Percentiles rank a stretch among this genome's conserved stretches.
Evolutionary conservation across 2,797 vertebrate species (phyloP).

Genomic region (Emys orbicularis): DNA sequence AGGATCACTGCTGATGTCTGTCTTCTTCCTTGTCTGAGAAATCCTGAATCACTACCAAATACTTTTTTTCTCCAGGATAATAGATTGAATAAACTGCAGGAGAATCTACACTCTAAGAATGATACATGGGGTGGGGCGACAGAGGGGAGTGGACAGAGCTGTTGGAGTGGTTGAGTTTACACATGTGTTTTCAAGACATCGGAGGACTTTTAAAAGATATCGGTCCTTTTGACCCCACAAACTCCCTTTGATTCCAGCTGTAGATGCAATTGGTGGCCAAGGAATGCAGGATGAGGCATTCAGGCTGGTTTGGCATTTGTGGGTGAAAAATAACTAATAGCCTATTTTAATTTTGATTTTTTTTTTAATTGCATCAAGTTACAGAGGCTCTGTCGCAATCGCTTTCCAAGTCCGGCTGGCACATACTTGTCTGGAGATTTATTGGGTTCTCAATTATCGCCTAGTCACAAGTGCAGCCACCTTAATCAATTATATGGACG

Average conservation of each 20-base stretch:
- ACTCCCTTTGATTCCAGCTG: not conserved
- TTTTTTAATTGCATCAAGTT: rapidly evolving
- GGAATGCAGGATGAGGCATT: not conserved
- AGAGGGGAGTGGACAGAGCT: not conserved
- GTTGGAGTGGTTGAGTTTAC: not conserved
- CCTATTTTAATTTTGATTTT: not conserved
- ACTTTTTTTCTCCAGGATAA: not conserved
- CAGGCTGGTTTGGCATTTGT: not conserved
- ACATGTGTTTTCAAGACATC: not conserved
- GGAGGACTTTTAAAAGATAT: not conserved
- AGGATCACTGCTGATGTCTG: slow-evolving; percentile 64
- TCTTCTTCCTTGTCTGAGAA: slow-evolving; percentile 43
- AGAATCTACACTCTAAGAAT: not conserved
- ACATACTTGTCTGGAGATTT: slow-evolving; percentile 61
- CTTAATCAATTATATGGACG: slow-evolving; percentile 35
- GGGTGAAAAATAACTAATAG: not conserved
- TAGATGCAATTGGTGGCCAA: rapidly evolving
- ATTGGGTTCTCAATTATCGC: slow-evolving; percentile 63
- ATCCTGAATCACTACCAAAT: slow-evolving; percentile 52
- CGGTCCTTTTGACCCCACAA: not conserved
- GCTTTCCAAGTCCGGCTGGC: slow-evolving; percentile 36
- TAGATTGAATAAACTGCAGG: not conserved
- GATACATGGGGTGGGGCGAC: not conserved
- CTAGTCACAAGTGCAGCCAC: slow-evolving; percentile 43
- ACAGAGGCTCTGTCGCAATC: not conserved